phyloP scores from a whole-genome alignment of 2,797 vertebrate species.

The Sciurus carolinensis region DNA sequence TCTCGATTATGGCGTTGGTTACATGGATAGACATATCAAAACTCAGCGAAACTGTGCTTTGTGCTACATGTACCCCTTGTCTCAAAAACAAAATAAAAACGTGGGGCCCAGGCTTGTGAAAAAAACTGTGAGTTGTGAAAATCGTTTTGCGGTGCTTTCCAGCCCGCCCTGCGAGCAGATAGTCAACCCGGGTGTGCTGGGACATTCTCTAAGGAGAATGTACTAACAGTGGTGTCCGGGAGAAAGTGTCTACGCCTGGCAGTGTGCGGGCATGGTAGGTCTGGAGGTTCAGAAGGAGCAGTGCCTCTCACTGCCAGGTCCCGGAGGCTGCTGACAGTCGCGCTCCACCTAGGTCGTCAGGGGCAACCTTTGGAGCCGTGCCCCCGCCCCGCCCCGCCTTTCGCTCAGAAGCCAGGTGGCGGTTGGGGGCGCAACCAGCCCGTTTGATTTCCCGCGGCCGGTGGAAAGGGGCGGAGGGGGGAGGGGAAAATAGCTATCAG shows the following conservation, averaged over 20 bases:
- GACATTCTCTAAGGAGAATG: background rate
- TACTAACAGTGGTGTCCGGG: background rate
- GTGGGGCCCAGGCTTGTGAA: background rate
- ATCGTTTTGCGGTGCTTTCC: background rate
- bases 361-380: constrained; percentile 58
- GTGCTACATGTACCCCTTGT: background rate
- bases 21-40: background rate
- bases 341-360: constrained; percentile 26
- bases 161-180: background rate
- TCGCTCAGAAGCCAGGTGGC: constrained; percentile 76
- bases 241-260: background rate
- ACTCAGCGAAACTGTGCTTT: background rate
- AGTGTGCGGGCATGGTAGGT: background rate
- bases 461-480: constrained; percentile 72
- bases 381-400: constrained; percentile 62
- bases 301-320: background rate
- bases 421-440: constrained; percentile 77
- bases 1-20: background rate
- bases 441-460: constrained; percentile 86
- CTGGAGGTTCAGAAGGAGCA: background rate
- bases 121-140: background rate
- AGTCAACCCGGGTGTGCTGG: background rate
- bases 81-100: background rate
- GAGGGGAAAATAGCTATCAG: background rate
- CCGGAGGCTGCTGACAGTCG: background rate